Base-by-base conservation (phyloP, 2,797 vertebrate species). In the Gymnothorax reevesii region DNA sequence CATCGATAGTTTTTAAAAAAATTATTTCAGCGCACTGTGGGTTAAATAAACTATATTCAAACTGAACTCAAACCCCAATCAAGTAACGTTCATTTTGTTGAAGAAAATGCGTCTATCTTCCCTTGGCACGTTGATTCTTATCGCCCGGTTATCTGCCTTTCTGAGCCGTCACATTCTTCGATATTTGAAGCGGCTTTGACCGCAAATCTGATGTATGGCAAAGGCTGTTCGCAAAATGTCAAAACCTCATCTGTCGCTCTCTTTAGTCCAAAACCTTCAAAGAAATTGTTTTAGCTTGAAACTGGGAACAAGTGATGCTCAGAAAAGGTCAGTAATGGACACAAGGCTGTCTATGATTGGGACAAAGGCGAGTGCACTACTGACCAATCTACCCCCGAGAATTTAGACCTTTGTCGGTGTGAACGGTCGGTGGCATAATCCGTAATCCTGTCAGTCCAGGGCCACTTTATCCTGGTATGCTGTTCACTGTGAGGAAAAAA, bases 171-270 rank as follows among this genome's bases (percentile, higher is more conserved):
- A 90, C 91, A 91, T 89, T 90, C 87, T 52, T 89, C 92, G 89
- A 92, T 82, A 73, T 60, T 75, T 27, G 1, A 84, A 84, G 54
- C 12, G 86, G 57, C 13, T 59, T 6, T 75, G 17, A 84, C 83
- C 62, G 22, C 49, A 73, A 25, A 57, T 55, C 83, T 84, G 69
- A 73, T 90, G 88, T 90, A 92, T 87, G 86, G 88, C 89, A 85
- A 85, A 82, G 69, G 87, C 89, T 83, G 42, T 88, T 85, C 49
- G 75, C 86, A 90, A 92, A 95, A 93, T 93, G 91, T 94, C 93
- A 92, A 87, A 91, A 87, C 88, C 83, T 57, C 66, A 89, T 42
- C 83, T 90, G 92, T 77, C 84, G 82, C 87, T 87, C 12, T 0
- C 64, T 86, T 89, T 83, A 33, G 33, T 33, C 60, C n/a, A 86